A percentile compares a stretch with the other conserved stretches of the same genome.
phyloP scores from a whole-genome alignment of 2,797 vertebrate species.

The Sardinella longiceps region DNA sequence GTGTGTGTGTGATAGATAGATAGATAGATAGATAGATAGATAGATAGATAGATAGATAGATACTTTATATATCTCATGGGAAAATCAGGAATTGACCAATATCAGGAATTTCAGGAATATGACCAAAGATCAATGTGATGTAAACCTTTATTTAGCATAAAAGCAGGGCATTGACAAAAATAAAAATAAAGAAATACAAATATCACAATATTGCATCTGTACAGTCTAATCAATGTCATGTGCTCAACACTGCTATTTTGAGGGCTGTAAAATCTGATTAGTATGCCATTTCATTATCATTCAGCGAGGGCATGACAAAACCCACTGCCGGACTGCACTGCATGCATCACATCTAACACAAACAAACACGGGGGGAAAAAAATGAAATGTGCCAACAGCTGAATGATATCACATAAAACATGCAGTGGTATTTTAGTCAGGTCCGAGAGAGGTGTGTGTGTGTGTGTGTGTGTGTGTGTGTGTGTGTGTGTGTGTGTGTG shows the following conservation, averaged over 20 bases:
- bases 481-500: background rate
- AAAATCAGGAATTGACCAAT: no score
- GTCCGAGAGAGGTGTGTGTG: background rate
- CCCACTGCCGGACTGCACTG: background rate
- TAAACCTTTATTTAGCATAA: background rate
- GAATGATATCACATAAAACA: background rate
- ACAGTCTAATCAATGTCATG: background rate
- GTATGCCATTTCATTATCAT: background rate
- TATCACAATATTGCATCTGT: background rate
- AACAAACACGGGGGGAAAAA: background rate
- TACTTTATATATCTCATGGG: no score
- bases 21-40: no score
- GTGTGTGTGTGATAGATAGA: no score
- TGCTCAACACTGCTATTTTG: background rate
- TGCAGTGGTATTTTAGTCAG: slow-evolving; percentile 16
- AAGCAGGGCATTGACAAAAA: background rate
- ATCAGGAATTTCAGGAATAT: no score
- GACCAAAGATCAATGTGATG: background rate
- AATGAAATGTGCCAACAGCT: background rate
- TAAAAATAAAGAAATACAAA: no score
- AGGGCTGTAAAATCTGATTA: background rate
- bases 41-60: no score
- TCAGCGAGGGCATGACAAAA: background rate
- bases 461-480: slow-evolving; percentile 9
- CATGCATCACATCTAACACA: background rate